Base-by-base conservation (phyloP, 2,888 invertebrate genomes). In the Embidobia sp. region DNA sequence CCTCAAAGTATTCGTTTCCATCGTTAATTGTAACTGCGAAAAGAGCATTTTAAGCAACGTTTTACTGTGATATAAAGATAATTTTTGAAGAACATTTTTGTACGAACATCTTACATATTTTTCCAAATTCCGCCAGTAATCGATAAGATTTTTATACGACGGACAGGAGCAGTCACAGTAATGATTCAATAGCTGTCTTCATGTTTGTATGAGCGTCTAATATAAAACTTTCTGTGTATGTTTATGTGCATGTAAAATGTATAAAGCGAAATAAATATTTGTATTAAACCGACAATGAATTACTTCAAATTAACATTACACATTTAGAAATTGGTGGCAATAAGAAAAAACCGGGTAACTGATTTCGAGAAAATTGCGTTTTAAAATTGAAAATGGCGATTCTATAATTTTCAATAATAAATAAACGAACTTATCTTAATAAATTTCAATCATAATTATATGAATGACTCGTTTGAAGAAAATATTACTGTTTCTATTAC, bases 41-140 rank as follows among this genome's bases (percentile, higher is more conserved):
- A 29, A 48, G 37, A 55, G 67, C 37, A 67, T 67, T 67, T 67
- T 48, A 31, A 67, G 31, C 46, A 15, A 7, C 10, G 31, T 67
- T 40, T 57, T 31, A 48, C 67, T 67, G 67, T 67, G 67, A 57
- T 67, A 67, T 40, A 31, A 46, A 57, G 10, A 55, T 46, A 37
- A 64, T 49, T 63, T 51, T 19, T 22, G 1, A 35, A 53, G 6
- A 42, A 35, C 13, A 66, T n/a, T 46, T 66, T 66, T 66, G 27
- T 66, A 55, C 29, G n/a, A 37, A 13, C 16, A 15, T 6, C 22
- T 5, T 8, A 33, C 18, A 35, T 66, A 55, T 53, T 66, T 66
- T 66, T 66, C 55, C 46, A 66, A 66, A 66, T 53, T 64, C 13
- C 37, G 11, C 5, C 8, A 1, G 1, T 44, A 26, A 37, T 51